These are phyloP conservation scores for Meghimatium bilineatum DNA, from an alignment of 2,888 invertebrate genomes.

Conservation along the genomic window DNA sequence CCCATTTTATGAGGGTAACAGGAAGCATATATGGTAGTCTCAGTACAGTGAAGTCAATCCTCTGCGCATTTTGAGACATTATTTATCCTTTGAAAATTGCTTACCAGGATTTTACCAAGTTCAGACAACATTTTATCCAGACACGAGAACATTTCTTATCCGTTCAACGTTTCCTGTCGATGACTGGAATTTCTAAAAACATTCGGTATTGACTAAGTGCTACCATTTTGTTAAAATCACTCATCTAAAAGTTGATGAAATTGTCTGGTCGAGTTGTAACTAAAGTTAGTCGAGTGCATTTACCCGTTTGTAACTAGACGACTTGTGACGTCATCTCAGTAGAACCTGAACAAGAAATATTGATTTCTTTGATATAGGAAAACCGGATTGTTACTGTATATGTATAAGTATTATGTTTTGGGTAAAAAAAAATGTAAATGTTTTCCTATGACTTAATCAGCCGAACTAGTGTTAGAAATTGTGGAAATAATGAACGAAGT, in stretches of 20 bases:
- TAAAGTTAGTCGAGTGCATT: not conserved
- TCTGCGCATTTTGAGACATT: too few relatives aligned
- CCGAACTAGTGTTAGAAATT: too few relatives aligned
- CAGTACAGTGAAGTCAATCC: too few relatives aligned
- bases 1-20: too few relatives aligned
- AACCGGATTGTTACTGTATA: not conserved
- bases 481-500: too few relatives aligned
- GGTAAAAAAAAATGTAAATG: too few relatives aligned
- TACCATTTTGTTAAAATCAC: not conserved
- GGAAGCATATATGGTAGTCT: too few relatives aligned
- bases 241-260: not conserved
- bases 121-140: too few relatives aligned
- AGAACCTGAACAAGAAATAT: not conserved
- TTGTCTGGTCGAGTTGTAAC: not conserved
- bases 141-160: too few relatives aligned
- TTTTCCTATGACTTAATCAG: too few relatives aligned
- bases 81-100: too few relatives aligned
- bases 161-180: not conserved
- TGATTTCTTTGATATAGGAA: not conserved
- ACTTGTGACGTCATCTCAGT: not conserved
- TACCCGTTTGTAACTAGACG: not conserved
- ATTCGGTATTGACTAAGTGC: not conserved
- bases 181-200: not conserved
- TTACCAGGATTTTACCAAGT: too few relatives aligned
- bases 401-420: not conserved